Base-by-base conservation (phyloP, 2,113 vertebrate species). In the Macquaria ambigua region DNA sequence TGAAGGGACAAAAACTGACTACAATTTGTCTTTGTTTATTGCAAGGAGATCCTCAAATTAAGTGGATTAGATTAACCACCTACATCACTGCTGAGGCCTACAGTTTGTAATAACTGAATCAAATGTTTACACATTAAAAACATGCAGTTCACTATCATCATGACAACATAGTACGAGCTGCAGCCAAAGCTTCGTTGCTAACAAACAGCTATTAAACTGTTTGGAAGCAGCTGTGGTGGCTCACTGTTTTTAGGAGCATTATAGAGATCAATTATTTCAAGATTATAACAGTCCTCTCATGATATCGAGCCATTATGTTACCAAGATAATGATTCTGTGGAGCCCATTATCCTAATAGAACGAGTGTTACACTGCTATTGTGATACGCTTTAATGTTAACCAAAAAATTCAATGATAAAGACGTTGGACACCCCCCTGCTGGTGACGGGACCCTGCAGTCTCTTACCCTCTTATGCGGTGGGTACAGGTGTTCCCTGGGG, bases 401-500 rank as follows among this genome's bases (percentile, higher is more conserved):
- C n/a, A n/a, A n/a, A n/a, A n/a, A n/a, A n/a, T n/a, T n/a, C n/a
- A n/a, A n/a, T n/a, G n/a, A n/a, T n/a, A n/a, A n/a, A n/a, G n/a
- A n/a, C n/a, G n/a, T n/a, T n/a, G n/a, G n/a, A n/a, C n/a, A n/a
- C n/a, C n/a, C 31, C 31, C 53, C 37, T 52, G 25, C 37, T 8
- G n/a, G 4, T 52, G 34, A 14, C 23, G 11, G 10, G 37, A 4
- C 28, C 48, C n/a, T 21, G 11, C 43, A 0, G 9, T 7, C 12
- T 39, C 88, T 90, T 18, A 92, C 96, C 87, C 62, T 89, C 50
- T 93, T 95, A 99, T 11, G 97, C 97, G 6, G 98, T 99, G 87
- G 98, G 97, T n/a, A 98, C 95, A 14, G 96, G 95, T 4, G 94
- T 94, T 0, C 97, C 97, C 94, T 98, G 98, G 50, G 98, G 98